Conservation (phyloP, 2,113 vertebrate species). For the Pelvicachromis taeniatus region DNA sequence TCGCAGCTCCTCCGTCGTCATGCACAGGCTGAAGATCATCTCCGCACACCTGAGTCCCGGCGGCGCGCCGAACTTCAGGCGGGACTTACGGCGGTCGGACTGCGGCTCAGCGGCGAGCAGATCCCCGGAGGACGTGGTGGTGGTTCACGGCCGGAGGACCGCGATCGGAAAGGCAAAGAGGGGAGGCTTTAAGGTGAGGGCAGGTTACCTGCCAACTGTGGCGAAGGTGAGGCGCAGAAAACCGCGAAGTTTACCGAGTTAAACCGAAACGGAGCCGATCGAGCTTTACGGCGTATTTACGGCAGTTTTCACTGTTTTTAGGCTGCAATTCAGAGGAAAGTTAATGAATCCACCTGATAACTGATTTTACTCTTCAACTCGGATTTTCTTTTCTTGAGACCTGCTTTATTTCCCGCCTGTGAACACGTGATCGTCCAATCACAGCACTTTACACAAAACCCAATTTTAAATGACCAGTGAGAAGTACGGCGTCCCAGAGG, state of each 20-base stretch:
- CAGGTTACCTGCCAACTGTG: not conserved
- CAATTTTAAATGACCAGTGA: no score
- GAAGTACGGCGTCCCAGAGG: not conserved
- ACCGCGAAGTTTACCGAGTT: not conserved
- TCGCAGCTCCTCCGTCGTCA: not conserved
- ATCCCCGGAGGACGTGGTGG: constrained; percentile 45
- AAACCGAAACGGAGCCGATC: not conserved
- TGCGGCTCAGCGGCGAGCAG: not conserved
- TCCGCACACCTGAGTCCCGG: constrained; percentile 32
- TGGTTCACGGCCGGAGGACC: constrained; percentile 52
- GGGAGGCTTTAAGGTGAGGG: constrained; percentile 43
- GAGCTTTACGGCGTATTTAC: not conserved
- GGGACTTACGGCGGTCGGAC: not conserved
- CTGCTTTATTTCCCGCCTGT: not conserved
- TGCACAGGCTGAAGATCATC: constrained; percentile 38
- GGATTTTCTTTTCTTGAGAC: not conserved
- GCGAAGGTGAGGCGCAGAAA: not conserved
- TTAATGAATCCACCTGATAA: not conserved
- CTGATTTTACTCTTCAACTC: not conserved
- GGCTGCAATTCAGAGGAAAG: not conserved
- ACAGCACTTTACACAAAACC: no score
- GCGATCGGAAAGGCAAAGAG: constrained; percentile 43
- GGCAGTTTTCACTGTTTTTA: rapidly evolving
- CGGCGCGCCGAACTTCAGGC: not conserved
- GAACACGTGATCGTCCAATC: no score